These are phyloP conservation scores for Pseudomyrmex sp. DNA, from an alignment of 1,140 invertebrate genomes.

Conservation along the genomic window DNA sequence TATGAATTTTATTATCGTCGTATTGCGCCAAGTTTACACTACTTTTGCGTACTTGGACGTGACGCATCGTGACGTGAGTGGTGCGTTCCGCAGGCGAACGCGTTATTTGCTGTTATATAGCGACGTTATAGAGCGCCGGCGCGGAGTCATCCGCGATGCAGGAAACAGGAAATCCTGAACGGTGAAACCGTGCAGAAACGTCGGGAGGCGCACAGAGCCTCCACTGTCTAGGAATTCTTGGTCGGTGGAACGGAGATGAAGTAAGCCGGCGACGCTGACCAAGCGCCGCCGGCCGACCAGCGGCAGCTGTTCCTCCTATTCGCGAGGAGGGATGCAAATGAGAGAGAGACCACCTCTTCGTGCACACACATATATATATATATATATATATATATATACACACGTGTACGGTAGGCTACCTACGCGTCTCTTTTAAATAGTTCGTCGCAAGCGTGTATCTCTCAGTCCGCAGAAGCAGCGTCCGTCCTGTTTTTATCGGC, in stretches of 20 bases:
- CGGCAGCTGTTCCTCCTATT: constrained; percentile 26
- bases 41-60: not conserved
- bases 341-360: constrained; percentile 20
- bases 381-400: too few species aligned
- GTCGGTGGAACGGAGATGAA: constrained; percentile 68
- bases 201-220: constrained; percentile 74
- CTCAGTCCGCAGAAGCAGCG: not conserved
- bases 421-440: constrained; percentile 40
- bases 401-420: not conserved
- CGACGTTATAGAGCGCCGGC: constrained; percentile 50
- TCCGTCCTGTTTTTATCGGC: constrained; percentile 29
- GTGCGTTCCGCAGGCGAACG: constrained; percentile 19
- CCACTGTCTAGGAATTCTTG: constrained; percentile 75
- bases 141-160: constrained; percentile 77
- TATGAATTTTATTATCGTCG: not conserved
- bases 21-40: not conserved
- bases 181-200: constrained; percentile 81
- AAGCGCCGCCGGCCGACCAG: constrained; percentile 3
- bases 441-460: not conserved
- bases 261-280: constrained; percentile 18
- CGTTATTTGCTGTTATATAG: constrained; percentile 1
- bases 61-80: constrained; percentile 29
- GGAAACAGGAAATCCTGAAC: constrained; percentile 83
- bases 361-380: too few species aligned
- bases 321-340: constrained; percentile 61